Evolutionary conservation across 1,140 invertebrate species (phyloP).

Genomic region (Triops cancriformis): DNA sequence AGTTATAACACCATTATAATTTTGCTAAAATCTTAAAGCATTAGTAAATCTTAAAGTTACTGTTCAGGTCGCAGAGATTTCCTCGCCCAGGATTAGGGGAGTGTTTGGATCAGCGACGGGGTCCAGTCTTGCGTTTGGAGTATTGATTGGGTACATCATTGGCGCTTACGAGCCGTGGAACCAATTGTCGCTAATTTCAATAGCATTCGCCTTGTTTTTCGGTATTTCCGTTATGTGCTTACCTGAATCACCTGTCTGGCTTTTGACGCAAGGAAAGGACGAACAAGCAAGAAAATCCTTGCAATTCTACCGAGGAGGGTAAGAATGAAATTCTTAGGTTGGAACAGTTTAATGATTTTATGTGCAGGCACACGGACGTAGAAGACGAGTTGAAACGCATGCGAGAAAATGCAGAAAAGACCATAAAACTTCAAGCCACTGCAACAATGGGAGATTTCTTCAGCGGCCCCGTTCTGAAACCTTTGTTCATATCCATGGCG

Average conservation of each 20-base stretch:
- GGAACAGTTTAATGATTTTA: no score
- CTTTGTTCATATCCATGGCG: no score
- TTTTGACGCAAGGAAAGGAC: conserved; percentile 46
- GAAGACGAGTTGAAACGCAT: no score
- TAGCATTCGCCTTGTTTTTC: conserved; percentile 52
- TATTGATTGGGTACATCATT: conserved; percentile 62
- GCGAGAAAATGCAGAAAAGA: no score
- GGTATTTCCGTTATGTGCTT: conserved; percentile 44
- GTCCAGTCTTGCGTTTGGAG: conserved; percentile 43
- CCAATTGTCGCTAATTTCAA: conserved; percentile 53
- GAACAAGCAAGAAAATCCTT: conserved; percentile 63
- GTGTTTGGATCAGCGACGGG: not conserved
- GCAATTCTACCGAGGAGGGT: conserved; percentile 60
- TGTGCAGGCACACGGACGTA: no score
- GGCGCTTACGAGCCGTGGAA: conserved; percentile 62
- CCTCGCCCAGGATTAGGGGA: not conserved
- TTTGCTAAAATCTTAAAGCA: no score
- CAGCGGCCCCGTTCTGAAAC: no score
- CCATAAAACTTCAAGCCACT: no score
- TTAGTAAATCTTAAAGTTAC: not conserved
- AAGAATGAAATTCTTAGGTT: no score
- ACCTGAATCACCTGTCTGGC: no score
- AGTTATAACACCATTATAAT: no score
- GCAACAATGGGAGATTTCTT: no score
- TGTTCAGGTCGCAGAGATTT: conserved; percentile 12